Percentiles rank a stretch among this genome's conserved stretches.
phyloP scores from a whole-genome alignment of 2,113 vertebrate species.

The Brachyhypopomus occidentalis region DNA sequence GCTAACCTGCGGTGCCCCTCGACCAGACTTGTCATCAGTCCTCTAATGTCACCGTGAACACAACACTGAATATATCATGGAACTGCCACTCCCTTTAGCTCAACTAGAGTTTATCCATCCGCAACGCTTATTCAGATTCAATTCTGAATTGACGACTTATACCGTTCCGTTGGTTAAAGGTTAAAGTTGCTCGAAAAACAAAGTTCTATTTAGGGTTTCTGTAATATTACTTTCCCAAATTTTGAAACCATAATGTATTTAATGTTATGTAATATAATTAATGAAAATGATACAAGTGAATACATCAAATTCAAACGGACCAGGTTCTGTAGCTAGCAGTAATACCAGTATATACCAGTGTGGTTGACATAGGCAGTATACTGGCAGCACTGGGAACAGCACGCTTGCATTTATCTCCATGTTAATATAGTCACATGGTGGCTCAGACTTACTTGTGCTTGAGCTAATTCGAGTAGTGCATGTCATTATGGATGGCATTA shows the following conservation, averaged over 20 bases:
- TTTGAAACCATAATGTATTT: too few relatives aligned
- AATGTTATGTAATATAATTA: too few relatives aligned
- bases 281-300: too few relatives aligned
- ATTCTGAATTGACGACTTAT: neutral
- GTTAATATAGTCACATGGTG: slow-evolving; percentile 47
- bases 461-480: slow-evolving; percentile 49
- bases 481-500: slow-evolving; percentile 61
- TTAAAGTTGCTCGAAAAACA: neutral
- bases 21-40: neutral
- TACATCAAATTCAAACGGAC: too few relatives aligned
- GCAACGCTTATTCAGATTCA: neutral
- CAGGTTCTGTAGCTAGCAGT: neutral
- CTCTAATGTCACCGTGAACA: slow-evolving; percentile 12
- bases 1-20: neutral
- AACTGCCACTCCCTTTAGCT: neutral
- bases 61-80: neutral
- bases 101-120: neutral
- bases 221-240: too few relatives aligned
- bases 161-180: neutral
- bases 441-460: slow-evolving; percentile 60
- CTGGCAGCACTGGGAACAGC: neutral
- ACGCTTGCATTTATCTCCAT: slow-evolving; percentile 19
- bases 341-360: neutral
- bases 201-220: too few relatives aligned
- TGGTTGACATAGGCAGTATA: neutral